These are phyloP conservation scores for Aradophagus sp. DNA, from an alignment of 1,140 invertebrate genomes.

Conservation along the genomic window DNA sequence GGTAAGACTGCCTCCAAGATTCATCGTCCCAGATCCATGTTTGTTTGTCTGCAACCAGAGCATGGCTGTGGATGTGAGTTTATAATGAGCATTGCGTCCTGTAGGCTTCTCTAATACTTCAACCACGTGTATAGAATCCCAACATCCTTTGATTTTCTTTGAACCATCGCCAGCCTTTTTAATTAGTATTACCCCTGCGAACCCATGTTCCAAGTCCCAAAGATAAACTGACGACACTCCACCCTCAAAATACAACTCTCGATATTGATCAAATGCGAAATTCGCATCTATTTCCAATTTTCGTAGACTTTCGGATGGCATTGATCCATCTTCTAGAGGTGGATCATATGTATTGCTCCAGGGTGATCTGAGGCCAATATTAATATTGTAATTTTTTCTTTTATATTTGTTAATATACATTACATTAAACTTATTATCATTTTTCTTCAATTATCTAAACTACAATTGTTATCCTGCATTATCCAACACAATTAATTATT, in stretches of 20 bases:
- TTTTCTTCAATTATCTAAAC: too few species aligned
- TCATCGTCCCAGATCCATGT: conserved; percentile 97
- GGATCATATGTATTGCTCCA: conserved; percentile 99
- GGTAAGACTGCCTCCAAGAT: conserved; percentile 97
- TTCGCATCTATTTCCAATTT: conserved; percentile 99
- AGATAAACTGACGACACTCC: conserved; percentile 99
- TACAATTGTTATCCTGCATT: too few species aligned
- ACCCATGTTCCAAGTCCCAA: conserved; percentile 99
- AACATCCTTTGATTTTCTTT: conserved; percentile 98
- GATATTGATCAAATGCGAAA: conserved; percentile 98
- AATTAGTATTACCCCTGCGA: conserved; percentile 98
- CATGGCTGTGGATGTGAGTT: conserved; percentile 99
- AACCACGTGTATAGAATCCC: conserved; percentile 99
- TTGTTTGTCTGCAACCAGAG: conserved; percentile 99
- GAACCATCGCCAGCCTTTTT: conserved; percentile 98
- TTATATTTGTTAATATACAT: neutral
- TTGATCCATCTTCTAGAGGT: conserved; percentile 96
- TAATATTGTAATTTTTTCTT: conserved; percentile 28
- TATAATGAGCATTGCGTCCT: conserved; percentile 96
- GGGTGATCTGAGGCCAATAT: conserved; percentile 84
- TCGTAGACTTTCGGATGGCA: conserved; percentile 96
- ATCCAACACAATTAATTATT: too few species aligned
- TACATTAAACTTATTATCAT: too few species aligned
- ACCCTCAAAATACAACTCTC: conserved; percentile 99
- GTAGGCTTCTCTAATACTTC: conserved; percentile 97